phyloP scores from a whole-genome alignment of 2,113 vertebrate species.

The Rhinichthys klamathensis region DNA sequence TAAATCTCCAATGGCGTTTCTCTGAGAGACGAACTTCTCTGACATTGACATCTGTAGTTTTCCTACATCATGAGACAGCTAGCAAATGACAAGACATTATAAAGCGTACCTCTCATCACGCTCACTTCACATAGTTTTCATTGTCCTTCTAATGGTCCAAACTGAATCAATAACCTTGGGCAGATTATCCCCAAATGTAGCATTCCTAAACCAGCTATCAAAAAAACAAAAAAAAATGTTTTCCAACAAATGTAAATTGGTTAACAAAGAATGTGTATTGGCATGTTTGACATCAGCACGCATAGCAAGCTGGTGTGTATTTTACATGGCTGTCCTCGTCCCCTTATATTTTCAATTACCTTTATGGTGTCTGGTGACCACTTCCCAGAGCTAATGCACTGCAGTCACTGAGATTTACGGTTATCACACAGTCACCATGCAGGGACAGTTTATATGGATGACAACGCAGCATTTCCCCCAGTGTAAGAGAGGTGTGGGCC shows the following conservation, averaged over 20 bases:
- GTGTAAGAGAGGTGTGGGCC: background rate
- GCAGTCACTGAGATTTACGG: conserved; percentile 45
- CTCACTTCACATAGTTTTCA: background rate
- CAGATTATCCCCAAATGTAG: background rate
- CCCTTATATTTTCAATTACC: conserved; percentile 45
- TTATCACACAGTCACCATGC: background rate
- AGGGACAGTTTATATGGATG: conserved; percentile 9
- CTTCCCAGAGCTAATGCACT: conserved; percentile 26
- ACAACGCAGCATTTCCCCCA: background rate
- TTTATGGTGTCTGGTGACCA: conserved; percentile 22
- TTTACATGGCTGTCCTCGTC: conserved; percentile 8
- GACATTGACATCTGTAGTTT: conserved; percentile 71
- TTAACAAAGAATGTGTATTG: background rate
- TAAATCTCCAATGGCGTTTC: conserved; percentile 72
- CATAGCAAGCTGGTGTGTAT: background rate
- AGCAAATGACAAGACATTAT: conserved; percentile 45
- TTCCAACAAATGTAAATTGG: background rate
- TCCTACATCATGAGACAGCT: conserved; percentile 76
- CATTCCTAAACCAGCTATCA: background rate
- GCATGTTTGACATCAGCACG: background rate
- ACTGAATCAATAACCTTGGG: background rate
- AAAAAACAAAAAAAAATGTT: background rate
- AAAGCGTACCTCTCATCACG: background rate
- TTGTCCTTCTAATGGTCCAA: background rate
- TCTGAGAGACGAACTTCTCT: conserved; percentile 66